Percentiles rank a stretch among this genome's conserved stretches.
phyloP scores from a whole-genome alignment of 2,888 invertebrate species.

The Aethes cnicana region DNA sequence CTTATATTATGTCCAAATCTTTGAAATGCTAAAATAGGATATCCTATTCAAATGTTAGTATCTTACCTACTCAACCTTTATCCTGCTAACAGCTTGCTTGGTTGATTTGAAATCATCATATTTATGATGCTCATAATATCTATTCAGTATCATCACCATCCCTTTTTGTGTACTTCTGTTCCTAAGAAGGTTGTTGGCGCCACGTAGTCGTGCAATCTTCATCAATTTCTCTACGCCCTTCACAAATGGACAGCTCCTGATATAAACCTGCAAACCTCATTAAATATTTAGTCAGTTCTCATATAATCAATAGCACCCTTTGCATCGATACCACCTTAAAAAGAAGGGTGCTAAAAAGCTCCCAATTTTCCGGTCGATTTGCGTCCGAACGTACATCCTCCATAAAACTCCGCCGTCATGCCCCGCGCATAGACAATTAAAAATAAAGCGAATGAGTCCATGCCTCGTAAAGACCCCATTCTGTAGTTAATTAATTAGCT shows the following conservation, averaged over 20 bases:
- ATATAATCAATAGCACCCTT: constrained; percentile 33
- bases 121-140: no score
- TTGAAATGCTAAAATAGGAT: no score
- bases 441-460: constrained; percentile 52
- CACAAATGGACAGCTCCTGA: background rate
- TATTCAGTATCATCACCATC: no score
- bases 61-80: no score
- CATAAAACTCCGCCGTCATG: constrained; percentile 64
- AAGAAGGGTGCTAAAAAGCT: constrained; percentile 56
- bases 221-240: background rate
- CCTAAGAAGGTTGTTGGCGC: no score
- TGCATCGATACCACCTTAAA: constrained; percentile 42
- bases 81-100: no score
- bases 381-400: constrained; percentile 62
- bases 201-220: no score
- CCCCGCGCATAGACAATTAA: constrained; percentile 62
- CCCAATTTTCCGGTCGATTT: constrained; percentile 80
- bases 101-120: no score
- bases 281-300: constrained; percentile 2
- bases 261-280: constrained; percentile 10
- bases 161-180: no score
- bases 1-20: no score
- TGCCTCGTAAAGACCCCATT: constrained; percentile 51
- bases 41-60: no score
- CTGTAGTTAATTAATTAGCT: constrained; percentile 77